Conservation (phyloP, 2,888 invertebrate genomes). For the Nebria salina region DNA sequence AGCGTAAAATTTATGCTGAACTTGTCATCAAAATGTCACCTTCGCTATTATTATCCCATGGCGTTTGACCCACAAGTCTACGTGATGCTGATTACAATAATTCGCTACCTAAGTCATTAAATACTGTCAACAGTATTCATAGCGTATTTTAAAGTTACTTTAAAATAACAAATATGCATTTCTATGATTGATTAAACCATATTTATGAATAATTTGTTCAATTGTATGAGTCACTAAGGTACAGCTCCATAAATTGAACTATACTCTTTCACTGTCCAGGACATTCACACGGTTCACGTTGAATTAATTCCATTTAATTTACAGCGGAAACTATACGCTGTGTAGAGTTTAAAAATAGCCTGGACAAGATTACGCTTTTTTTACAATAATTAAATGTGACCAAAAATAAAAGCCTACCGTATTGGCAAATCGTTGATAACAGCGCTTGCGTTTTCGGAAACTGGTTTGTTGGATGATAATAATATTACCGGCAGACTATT, state of each 20-base stretch:
- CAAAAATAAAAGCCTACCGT: constrained; percentile 18
- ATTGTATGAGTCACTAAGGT: background rate
- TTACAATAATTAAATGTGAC: constrained; percentile 39
- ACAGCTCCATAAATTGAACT: background rate
- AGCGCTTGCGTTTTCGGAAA: constrained; percentile 30
- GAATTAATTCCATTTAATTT: constrained; percentile 23
- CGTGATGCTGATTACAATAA: background rate
- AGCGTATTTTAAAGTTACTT: too few relatives aligned
- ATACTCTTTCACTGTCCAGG: background rate
- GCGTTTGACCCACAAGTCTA: background rate
- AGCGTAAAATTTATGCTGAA: background rate
- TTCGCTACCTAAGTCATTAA: background rate
- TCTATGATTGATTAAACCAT: too few relatives aligned
- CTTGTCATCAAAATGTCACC: background rate
- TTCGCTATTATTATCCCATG: background rate
- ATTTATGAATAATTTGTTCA: too few relatives aligned
- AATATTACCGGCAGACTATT: constrained; percentile 2
- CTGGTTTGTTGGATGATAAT: constrained; percentile 22
- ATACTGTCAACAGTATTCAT: background rate
- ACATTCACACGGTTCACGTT: constrained; percentile 31
- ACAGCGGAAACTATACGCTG: constrained; percentile 28
- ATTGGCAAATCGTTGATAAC: constrained; percentile 38
- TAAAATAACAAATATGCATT: too few relatives aligned
- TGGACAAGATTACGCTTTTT: constrained; percentile 26
- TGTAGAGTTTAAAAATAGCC: constrained; percentile 14